Base-by-base conservation (phyloP, 2,888 invertebrate genomes). In the Lithophane semibrunnea region DNA sequence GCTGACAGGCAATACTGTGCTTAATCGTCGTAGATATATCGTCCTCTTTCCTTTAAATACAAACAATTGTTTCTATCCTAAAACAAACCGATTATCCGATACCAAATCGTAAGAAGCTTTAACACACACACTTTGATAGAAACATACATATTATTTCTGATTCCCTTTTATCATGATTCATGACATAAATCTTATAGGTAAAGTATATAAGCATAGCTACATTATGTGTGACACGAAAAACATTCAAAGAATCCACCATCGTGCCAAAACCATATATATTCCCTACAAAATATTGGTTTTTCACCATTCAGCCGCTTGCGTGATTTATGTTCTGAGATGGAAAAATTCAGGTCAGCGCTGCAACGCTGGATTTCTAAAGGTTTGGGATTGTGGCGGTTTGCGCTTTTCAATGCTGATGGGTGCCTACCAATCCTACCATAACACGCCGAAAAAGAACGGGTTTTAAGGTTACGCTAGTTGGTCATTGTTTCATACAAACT, bases 241-340 rank as follows among this genome's bases (percentile, higher is more conserved):
- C 67, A 83, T 82, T 73, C 67, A 49, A 63, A 44, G 65, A 61
- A 75, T 83, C 60, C 66, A 73, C 86, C 70, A 65, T 74, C 56
- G 71, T 60, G 64, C 42, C 49, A 61, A 77, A 78, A 78, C 76
- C 68, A 67, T 75, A 78, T 66, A 73, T 75, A 78, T 78, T 73
- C 60, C 54, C 54, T 44, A 78, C 77, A 73, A 85, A 87, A 85
- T 85, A 85, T 81, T 85, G 76, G 81, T 81, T 72, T 87, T 85
- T 80, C 75, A 74, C 81, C 74, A 78, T 76, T 81, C 82, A 81
- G 70, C 61, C 73, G 73, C 73, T 80, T 70, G 70, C 63, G 77
- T 78, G 87, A 85, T 87, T 85, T 81, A 87, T 81, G 61, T 74
- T 74, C 52, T 42, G 70, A 69, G 77, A 78, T 49, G 85, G 78